A percentile compares a stretch with the other conserved stretches of the same genome.
Conservation (phyloP, 1,140 invertebrate genomes). For the Pseudomyrmex sp. region DNA sequence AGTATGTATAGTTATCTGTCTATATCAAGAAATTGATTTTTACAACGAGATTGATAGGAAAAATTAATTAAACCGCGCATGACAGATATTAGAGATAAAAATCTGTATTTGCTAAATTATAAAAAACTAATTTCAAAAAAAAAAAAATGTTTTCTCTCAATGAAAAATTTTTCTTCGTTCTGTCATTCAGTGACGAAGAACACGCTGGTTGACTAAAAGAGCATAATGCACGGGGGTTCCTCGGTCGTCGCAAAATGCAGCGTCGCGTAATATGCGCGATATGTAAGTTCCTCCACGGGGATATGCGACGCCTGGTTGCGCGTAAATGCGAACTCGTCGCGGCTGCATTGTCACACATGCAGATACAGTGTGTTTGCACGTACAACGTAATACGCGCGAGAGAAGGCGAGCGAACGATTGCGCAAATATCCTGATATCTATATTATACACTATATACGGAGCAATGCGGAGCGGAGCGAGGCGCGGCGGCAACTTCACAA, state of each 20-base stretch:
- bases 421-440: constrained; percentile 6
- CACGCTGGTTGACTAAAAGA: constrained; percentile 27
- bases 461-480: neutral
- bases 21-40: too few species aligned
- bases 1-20: too few species aligned
- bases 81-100: too few species aligned
- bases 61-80: too few species aligned
- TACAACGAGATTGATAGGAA: too few species aligned
- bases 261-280: constrained; percentile 32
- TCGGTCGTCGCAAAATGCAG: constrained; percentile 6
- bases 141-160: neutral
- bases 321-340: constrained; percentile 24
- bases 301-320: constrained; percentile 43
- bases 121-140: neutral
- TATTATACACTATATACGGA: too few species aligned
- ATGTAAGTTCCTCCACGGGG: constrained; percentile 29
- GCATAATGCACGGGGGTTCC: neutral
- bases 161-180: neutral
- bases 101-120: too few species aligned
- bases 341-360: neutral
- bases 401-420: constrained; percentile 21
- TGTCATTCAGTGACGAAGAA: neutral
- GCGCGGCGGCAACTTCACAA: constrained; percentile 7
- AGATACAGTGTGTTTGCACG: constrained; percentile 12
- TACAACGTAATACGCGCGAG: neutral